Conservation (phyloP, 2,113 vertebrate genomes). For the Notothenia coriiceps region DNA sequence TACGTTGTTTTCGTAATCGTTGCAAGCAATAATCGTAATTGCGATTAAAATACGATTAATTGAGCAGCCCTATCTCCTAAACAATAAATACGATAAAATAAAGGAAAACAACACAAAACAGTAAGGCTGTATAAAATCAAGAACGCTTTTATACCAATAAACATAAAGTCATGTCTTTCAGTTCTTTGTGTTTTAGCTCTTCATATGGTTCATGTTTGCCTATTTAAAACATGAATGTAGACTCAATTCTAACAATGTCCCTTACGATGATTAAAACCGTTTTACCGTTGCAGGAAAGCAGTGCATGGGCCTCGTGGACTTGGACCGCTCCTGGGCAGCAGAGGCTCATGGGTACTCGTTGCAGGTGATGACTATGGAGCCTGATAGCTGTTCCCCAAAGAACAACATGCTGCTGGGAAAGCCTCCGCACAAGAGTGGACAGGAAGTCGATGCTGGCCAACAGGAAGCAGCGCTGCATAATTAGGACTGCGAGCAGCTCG, state of each 20-base stretch:
- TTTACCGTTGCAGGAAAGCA: conserved; percentile 87
- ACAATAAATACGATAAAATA: conserved; percentile 3
- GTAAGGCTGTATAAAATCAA: background rate
- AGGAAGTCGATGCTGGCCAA: background rate
- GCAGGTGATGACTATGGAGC: conserved; percentile 94
- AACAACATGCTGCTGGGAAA: conserved; percentile 94
- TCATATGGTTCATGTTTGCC: background rate
- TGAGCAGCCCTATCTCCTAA: background rate
- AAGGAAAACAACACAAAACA: background rate
- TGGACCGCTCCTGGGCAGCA: conserved; percentile 94
- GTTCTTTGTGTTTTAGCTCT: background rate
- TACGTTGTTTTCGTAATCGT: too few species aligned
- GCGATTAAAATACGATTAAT: too few species aligned
- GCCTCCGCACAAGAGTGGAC: conserved; percentile 9
- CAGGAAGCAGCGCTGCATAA: conserved; percentile 31
- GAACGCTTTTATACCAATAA: background rate
- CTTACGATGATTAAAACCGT: too few species aligned
- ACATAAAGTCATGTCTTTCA: background rate
- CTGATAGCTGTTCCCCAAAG: conserved; percentile 96
- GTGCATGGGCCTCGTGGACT: conserved; percentile 97
- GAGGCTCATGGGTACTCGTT: conserved; percentile 89
- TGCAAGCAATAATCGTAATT: too few species aligned
- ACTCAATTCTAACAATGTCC: background rate
- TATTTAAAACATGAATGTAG: background rate
- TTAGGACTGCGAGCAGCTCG: conserved; percentile 12